Evolutionary conservation across 2,888 invertebrate genomes (phyloP), one percentile per base, ranked within the genome.

Genomic region (Orthosia cruda): DNA sequence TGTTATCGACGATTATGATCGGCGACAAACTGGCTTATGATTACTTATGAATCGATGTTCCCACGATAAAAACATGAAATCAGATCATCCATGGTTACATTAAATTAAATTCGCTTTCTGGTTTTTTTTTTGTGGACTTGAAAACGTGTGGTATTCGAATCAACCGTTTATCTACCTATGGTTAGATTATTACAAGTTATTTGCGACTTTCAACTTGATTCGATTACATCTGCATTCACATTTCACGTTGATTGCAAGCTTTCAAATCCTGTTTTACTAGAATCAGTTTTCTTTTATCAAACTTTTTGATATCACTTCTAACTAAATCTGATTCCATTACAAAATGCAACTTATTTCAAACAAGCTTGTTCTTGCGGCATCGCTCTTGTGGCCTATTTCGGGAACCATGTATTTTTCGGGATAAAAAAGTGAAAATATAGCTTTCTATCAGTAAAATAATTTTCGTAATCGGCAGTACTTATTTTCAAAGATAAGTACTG

Each of bases 1-100:
- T 87, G 86, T 76, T 76, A 83, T 76, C 76, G 52, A 68, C 57
- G 62, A 61, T 71, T 70, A 63, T 81, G 45, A 87, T 87, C 69
- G 64, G 71, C 68, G 72, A 87, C 77, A 77, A 72, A 77, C 77
- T 83, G 45, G 74, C 49, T 81, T 77, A 70, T 50, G 32, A 62
- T 83, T 32, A 72, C 49, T 81, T 73, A 70, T 50, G 32, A 62
- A 72, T 70, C 13, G n/a, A 75, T 72, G 32, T 85, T 85, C 86
- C 66, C 86, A 87, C 81, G 81, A 71, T 72, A 71, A 72, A 78
- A 3, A 58, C n/a, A 57, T 73, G 58, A 68, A 65, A 78, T 68
- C 23, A 69, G 64, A 79, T 74, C 52, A 64, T 64, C 18, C 67
- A 40, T 61, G 71, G 61, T 58, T 71, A 49, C 55, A 64, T 65